Conservation (phyloP, 2,797 vertebrate genomes). For the Sebastes kiyomatsui region DNA sequence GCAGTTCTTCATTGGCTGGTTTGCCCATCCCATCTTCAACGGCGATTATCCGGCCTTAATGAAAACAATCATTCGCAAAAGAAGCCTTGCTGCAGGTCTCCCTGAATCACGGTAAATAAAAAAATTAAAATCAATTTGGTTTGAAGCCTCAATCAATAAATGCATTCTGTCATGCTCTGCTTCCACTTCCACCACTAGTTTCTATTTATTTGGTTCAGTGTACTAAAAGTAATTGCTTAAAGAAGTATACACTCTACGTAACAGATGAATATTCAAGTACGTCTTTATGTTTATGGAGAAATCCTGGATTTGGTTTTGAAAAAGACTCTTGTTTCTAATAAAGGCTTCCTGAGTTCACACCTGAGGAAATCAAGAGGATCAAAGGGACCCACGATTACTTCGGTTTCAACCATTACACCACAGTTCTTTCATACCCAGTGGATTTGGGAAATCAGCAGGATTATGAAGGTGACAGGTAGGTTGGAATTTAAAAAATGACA, state of each 20-base stretch:
- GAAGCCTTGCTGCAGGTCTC: slow-evolving; percentile 85
- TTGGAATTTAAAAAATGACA: neutral
- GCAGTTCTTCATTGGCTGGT: slow-evolving; percentile 91
- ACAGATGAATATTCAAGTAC: neutral
- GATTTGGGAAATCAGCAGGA: slow-evolving; percentile 77
- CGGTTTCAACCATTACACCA: slow-evolving; percentile 91
- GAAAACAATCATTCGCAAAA: slow-evolving; percentile 85
- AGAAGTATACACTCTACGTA: neutral
- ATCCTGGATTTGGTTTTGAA: neutral
- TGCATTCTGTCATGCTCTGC: neutral
- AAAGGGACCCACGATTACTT: slow-evolving; percentile 91
- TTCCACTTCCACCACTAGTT: neutral
- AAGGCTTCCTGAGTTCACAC: slow-evolving; percentile 93
- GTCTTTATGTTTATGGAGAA: neutral
- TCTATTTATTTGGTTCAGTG: neutral
- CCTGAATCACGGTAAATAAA: slow-evolving; percentile 78
- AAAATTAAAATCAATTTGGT: neutral
- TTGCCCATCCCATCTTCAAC: slow-evolving; percentile 91
- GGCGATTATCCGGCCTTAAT: slow-evolving; percentile 90
- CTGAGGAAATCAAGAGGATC: slow-evolving; percentile 87
- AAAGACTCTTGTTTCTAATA: neutral
- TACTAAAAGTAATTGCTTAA: neutral
- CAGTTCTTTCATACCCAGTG: slow-evolving; percentile 82
- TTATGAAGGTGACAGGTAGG: slow-evolving; percentile 81
- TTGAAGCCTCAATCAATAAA: neutral